Evolutionary conservation across 2,113 vertebrate species (phyloP), one percentile per base, ranked within the genome.

Genomic region (Oreochromis aureus): DNA sequence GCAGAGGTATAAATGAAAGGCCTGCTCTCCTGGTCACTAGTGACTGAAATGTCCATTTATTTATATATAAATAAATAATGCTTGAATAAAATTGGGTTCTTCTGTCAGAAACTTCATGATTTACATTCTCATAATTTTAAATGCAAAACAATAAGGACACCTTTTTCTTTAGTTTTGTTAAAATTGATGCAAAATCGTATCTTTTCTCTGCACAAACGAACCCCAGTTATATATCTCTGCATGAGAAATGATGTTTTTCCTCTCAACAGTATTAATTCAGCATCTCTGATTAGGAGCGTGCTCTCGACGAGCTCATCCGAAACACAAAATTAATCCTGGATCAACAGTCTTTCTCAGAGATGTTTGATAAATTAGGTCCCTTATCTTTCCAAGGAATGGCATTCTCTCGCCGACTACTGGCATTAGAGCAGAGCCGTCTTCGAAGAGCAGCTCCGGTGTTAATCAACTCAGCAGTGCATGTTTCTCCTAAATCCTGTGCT

Each of bases 311-410:
- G 44, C 87, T 88, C 82, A 53, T 90, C 54, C 11, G 5, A 82
- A 81, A 53, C 53, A 27, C 54, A 84, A 73, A 81, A 88, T 86
- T 44, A 85, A 88, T 93, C 82, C 79, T 41, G 69, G 86, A 90
- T 90, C 78, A 90, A 78, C 71, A 51, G 51, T 16, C 44, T 56
- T 66, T 55, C 82, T 82, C 80, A 1, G 32, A 90, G 79, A 91
- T 88, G 54, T 85, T 55, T 81, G 92, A 91, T 89, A 86, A 69
- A 87, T 71, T 5, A 48, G n/a, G 1, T 13, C 30, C 12, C 82
- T 82, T 53, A 66, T 87, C 86, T 84, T 79, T 81, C 73, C 36
- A 15, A 58, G 56, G 48, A 83, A 55, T 3, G 22, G n/a, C 7
- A 12, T 59, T 80, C 56, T 59, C 53, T 36, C 6, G 11, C 81